These are phyloP conservation scores for Psylliodes chrysocephalus DNA, from an alignment of 2,888 invertebrate genomes.

Conservation along the genomic window DNA sequence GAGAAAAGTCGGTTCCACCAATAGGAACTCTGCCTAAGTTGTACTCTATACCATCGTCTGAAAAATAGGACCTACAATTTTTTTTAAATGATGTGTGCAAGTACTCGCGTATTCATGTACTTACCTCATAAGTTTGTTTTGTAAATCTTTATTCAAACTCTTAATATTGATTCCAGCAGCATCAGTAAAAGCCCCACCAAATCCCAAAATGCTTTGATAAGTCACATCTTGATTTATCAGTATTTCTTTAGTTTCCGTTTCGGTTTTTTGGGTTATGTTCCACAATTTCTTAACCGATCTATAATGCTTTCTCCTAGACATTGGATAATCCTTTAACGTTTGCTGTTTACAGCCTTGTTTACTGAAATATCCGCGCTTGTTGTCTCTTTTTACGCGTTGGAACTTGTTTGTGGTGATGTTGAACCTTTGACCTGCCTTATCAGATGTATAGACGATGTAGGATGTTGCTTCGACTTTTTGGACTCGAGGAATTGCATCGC, in stretches of 20 bases:
- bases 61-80: slow-evolving; percentile 70
- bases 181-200: slow-evolving; percentile 84
- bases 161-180: slow-evolving; percentile 74
- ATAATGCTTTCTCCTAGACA: background rate
- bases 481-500: slow-evolving; percentile 73
- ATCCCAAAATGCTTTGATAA: slow-evolving; percentile 79
- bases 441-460: slow-evolving; percentile 70
- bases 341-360: background rate
- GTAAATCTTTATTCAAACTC: slow-evolving; percentile 67
- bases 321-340: background rate
- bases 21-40: slow-evolving; percentile 84
- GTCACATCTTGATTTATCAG: background rate
- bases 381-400: background rate
- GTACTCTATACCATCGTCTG: slow-evolving; percentile 78
- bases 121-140: slow-evolving; percentile 66
- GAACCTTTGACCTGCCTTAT: slow-evolving; percentile 69
- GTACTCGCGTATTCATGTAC: no score
- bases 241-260: background rate
- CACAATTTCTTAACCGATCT: background rate
- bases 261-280: background rate
- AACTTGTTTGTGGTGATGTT: slow-evolving; percentile 21
- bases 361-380: background rate
- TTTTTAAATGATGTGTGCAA: no score
- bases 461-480: slow-evolving; percentile 37
- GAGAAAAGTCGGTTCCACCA: slow-evolving; percentile 88